Evolutionary conservation across 1,140 invertebrate genomes (phyloP), one percentile per base, ranked within the genome.

Genomic region (Antheraea mylitta): DNA sequence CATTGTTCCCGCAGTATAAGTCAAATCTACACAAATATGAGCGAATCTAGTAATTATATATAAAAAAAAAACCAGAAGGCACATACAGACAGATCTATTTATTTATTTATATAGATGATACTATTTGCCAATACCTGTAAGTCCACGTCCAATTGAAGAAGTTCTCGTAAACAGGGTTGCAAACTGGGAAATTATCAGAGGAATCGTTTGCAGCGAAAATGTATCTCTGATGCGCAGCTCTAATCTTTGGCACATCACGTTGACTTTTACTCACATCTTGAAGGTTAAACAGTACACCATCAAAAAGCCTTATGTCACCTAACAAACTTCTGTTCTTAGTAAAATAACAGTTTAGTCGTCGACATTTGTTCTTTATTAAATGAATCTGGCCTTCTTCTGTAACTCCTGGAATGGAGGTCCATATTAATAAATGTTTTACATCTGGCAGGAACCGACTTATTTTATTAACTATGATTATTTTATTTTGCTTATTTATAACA

Each of bases 141-240:
- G 94, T 94, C 89, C 93, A 94, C 37, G 95, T 96, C 93, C 94
- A 94, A 76, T 96, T 96, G 72, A 95, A 94, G 68, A 85, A 91
- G 53, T 77, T 60, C 16, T 92, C 83, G 67, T 85, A 91, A 58
- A 74, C 53, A 30, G 72, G 18, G 72, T 82, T 71, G 64, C 88
- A 91, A 7, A 87, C 72, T 13, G 87, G 87, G 71, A 82, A 89
- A 63, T 89, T 87, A 66, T 82, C 82, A 7, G 86, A 73, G 3
- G 89, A 91, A 70, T 89, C 83, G 9, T 86, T 91, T 0, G 83
- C 82, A 7, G 85, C 81, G 68, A 92, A 93, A 4, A 94, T 82
- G 78, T 93, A 94, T 58, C 87, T 84, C 67, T 94, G 93, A 62
- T 70, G 67, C 0, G 22, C 0, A n/a, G 76, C 69, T 66, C 83